A percentile compares a stretch with the other conserved stretches of the same genome.
These are phyloP conservation scores for Prosopocoilus inquinatus DNA, from an alignment of 2,888 invertebrate species.

Conservation along the genomic window DNA sequence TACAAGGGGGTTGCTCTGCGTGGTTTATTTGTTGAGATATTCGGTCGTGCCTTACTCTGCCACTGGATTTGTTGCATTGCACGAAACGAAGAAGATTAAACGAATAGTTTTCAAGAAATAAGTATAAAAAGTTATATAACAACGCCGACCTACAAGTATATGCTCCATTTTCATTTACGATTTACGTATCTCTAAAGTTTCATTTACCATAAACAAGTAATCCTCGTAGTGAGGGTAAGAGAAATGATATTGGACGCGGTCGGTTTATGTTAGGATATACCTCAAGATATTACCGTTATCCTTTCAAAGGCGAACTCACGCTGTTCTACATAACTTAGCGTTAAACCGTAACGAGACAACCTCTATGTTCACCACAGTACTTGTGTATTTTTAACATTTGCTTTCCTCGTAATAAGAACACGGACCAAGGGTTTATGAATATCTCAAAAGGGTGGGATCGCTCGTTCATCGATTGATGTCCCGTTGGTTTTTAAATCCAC, in stretches of 20 bases:
- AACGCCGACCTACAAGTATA: conserved; percentile 4
- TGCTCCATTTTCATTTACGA: conserved; percentile 16
- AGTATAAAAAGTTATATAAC: conserved; percentile 9
- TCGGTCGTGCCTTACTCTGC: conserved; percentile 17
- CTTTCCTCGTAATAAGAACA: background rate
- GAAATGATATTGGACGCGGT: conserved; percentile 19
- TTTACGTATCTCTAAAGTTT: conserved; percentile 13
- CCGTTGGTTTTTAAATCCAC: background rate
- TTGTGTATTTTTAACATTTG: background rate
- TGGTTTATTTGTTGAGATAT: conserved; percentile 29
- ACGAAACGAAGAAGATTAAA: conserved; percentile 3
- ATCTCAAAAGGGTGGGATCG: background rate
- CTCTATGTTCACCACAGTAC: too few relatives aligned
- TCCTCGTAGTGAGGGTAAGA: conserved; percentile 1
- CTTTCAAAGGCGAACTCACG: conserved; percentile 1
- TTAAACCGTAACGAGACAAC: too few relatives aligned
- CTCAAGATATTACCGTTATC: conserved; percentile 18
- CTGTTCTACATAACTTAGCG: background rate
- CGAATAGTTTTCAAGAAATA: conserved; percentile 8
- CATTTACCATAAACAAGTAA: conserved; percentile 15
- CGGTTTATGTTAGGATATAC: conserved; percentile 19
- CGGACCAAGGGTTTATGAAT: background rate
- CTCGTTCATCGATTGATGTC: background rate
- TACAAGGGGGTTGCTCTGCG: conserved; percentile 24
- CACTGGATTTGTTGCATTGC: background rate